Evolutionary conservation across 2,113 vertebrate genomes (phyloP).

Genomic region (Apistogramma diplotaenia): DNA sequence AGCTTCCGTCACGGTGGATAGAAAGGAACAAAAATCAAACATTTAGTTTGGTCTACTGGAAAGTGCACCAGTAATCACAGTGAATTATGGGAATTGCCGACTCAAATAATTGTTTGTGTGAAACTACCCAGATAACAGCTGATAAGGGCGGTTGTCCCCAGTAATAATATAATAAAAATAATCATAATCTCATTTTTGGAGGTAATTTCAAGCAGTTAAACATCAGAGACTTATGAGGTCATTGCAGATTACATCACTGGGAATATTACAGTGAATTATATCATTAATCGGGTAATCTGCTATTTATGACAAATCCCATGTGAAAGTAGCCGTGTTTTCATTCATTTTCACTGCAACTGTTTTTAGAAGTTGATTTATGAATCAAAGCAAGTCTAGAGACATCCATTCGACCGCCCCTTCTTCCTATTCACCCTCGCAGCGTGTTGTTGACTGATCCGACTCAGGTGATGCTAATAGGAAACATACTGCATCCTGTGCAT

Average conservation of each 20-base stretch:
- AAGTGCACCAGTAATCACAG: neutral
- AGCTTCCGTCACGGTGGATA: neutral
- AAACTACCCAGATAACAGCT: neutral
- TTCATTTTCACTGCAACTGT: neutral
- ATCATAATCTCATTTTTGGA: neutral
- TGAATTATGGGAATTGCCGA: neutral
- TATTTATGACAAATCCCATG: neutral
- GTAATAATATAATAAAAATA: slow-evolving; percentile 4
- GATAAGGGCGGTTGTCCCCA: slow-evolving; percentile 1
- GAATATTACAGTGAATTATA: neutral
- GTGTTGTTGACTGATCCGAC: slow-evolving; percentile 3
- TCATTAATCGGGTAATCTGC: slow-evolving; percentile 6
- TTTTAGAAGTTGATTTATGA: slow-evolving; percentile 12
- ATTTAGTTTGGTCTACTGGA: neutral
- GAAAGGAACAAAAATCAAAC: neutral
- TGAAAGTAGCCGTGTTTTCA: slow-evolving; percentile 19
- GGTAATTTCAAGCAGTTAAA: neutral
- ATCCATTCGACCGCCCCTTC: neutral
- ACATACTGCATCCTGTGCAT: slow-evolving; percentile 1
- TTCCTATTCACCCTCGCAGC: neutral
- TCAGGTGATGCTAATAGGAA: slow-evolving; percentile 41
- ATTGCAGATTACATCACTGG: neutral
- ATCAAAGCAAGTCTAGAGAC: slow-evolving; percentile 26
- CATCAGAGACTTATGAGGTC: slow-evolving; percentile 6
- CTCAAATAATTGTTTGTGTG: neutral